Percentiles rank a stretch among this genome's conserved stretches.
These are phyloP conservation scores for Rachycentron canadum DNA, from an alignment of 2,797 vertebrate genomes.

Conservation along the genomic window DNA sequence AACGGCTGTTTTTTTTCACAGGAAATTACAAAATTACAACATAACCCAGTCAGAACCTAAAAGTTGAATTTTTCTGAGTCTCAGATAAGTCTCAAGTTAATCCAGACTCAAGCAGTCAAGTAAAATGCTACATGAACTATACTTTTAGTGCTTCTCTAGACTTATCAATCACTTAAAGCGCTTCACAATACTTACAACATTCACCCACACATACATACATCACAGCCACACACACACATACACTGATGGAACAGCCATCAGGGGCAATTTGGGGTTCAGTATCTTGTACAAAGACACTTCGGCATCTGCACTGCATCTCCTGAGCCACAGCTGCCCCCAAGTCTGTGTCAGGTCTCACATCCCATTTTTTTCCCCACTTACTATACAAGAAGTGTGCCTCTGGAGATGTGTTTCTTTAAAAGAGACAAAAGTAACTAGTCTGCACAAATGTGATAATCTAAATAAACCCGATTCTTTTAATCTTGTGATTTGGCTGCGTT, in stretches of 20 bases:
- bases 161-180: too few relatives aligned
- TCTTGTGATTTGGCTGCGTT: slow-evolving; percentile 17
- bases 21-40: neutral
- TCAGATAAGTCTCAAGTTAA: neutral
- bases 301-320: too few relatives aligned
- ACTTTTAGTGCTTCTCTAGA: too few relatives aligned
- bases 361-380: neutral
- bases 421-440: neutral
- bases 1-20: slow-evolving; percentile 9
- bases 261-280: too few relatives aligned
- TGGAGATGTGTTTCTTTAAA: neutral
- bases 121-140: too few relatives aligned
- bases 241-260: too few relatives aligned
- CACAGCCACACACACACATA: too few relatives aligned
- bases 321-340: neutral
- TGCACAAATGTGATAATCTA: slow-evolving; percentile 24
- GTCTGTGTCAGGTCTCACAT: neutral
- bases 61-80: neutral
- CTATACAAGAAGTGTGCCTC: neutral
- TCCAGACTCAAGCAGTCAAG: neutral
- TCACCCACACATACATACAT: too few relatives aligned
- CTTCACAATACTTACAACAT: too few relatives aligned
- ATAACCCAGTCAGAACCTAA: neutral
- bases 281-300: too few relatives aligned
- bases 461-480: slow-evolving; percentile 13